Conservation (phyloP, 2,797 vertebrate species). For the Hephaestus fuliginosus region DNA sequence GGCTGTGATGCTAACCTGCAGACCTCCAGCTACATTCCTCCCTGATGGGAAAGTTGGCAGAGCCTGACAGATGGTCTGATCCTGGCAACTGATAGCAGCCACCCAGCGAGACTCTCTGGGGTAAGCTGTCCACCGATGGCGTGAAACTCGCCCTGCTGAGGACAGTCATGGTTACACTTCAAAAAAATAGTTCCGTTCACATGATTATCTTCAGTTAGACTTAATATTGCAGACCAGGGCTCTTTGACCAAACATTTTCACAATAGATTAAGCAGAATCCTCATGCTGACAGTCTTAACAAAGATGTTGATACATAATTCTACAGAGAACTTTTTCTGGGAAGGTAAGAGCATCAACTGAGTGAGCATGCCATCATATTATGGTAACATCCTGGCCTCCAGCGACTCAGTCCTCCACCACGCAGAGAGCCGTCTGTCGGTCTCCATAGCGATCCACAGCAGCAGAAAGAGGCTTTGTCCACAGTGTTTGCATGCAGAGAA, state of each 20-base stretch:
- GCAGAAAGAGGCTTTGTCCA: slow-evolving; percentile 77
- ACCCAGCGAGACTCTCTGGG: slow-evolving; percentile 37
- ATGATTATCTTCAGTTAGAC: slow-evolving; percentile 12
- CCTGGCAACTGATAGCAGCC: slow-evolving; percentile 35
- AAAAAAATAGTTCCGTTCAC: slow-evolving; percentile 55
- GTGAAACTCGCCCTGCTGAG: slow-evolving; percentile 19
- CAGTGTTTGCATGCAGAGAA: slow-evolving; percentile 71
- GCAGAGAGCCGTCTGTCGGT: slow-evolving; percentile 42
- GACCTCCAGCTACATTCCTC: slow-evolving; percentile 55
- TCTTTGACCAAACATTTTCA: slow-evolving; percentile 3
- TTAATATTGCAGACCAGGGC: neutral
- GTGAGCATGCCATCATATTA: slow-evolving; percentile 60
- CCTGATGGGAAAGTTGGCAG: slow-evolving; percentile 61
- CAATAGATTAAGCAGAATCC: neutral
- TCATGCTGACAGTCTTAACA: neutral
- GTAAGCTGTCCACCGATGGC: slow-evolving; percentile 36
- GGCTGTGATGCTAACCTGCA: slow-evolving; percentile 35
- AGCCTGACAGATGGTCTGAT: slow-evolving; percentile 37
- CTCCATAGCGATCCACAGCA: slow-evolving; percentile 72
- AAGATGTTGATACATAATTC: slow-evolving; percentile 11
- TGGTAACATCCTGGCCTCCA: slow-evolving; percentile 60
- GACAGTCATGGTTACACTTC: neutral
- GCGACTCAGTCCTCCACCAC: slow-evolving; percentile 45
- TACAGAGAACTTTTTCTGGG: neutral
- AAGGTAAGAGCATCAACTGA: slow-evolving; percentile 27